phyloP scores from a whole-genome alignment of 2,113 vertebrate genomes.

The Strix aluco region DNA sequence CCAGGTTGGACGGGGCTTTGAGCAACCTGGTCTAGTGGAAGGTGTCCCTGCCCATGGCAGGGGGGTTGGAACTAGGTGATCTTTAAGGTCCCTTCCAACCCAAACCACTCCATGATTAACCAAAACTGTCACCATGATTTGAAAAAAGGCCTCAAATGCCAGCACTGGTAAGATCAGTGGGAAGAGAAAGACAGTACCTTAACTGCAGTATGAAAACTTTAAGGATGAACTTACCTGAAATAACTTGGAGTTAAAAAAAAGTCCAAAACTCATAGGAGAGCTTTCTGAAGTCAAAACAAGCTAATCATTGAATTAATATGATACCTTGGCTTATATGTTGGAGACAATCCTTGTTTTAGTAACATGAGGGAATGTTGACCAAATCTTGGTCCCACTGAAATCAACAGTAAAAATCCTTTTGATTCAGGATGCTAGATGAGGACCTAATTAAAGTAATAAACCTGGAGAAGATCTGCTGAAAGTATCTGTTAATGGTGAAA shows the following conservation, averaged over 20 bases:
- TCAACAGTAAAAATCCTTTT: neutral
- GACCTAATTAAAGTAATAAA: neutral
- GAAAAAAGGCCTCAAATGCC: neutral
- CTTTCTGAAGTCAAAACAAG: neutral
- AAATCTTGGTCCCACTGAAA: neutral
- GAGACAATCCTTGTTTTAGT: neutral
- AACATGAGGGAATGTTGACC: neutral
- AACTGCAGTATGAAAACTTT: neutral
- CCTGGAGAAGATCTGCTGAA: neutral
- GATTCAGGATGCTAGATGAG: neutral
- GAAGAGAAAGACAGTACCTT: neutral
- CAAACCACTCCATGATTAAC: neutral
- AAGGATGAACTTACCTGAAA: neutral
- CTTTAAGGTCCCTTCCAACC: too few relatives aligned
- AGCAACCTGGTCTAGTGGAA: too few relatives aligned
- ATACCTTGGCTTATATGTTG: neutral
- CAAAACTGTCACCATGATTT: neutral
- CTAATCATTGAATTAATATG: neutral
- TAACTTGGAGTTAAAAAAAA: neutral
- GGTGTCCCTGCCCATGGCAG: too few relatives aligned
- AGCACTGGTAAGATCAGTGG: neutral
- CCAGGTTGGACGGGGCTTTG: too few relatives aligned
- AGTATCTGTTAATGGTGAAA: neutral
- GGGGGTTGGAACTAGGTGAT: too few relatives aligned
- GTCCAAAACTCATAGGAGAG: neutral